A percentile compares a stretch with the other conserved stretches of the same genome.
phyloP scores from a whole-genome alignment of 1,140 invertebrate genomes.

The Hycleus cichorii region DNA sequence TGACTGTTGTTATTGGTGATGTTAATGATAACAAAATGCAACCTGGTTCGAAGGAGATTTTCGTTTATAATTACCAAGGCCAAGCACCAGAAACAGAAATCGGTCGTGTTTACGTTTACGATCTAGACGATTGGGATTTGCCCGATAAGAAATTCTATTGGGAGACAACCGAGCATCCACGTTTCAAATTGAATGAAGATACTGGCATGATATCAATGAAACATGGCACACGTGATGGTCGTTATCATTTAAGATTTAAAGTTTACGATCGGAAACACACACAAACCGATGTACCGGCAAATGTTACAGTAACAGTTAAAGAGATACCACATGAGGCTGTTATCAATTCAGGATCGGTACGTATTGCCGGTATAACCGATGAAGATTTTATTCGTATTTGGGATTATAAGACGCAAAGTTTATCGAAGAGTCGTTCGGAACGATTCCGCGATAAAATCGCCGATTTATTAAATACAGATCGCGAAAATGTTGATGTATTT shows the following conservation, averaged over 20 bases:
- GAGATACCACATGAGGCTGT: constrained; percentile 94
- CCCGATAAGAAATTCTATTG: constrained; percentile 96
- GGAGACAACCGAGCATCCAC: constrained; percentile 69
- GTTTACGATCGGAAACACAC: constrained; percentile 92
- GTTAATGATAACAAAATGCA: constrained; percentile 97
- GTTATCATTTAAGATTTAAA: constrained; percentile 80
- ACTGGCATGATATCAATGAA: constrained; percentile 94
- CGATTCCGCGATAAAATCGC: constrained; percentile 81
- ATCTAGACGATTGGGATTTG: constrained; percentile 95
- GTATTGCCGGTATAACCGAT: constrained; percentile 89
- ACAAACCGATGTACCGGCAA: constrained; percentile 83
- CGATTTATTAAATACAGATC: constrained; percentile 72
- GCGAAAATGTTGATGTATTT: constrained; percentile 91
- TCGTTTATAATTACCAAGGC: constrained; percentile 94
- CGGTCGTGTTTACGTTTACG: constrained; percentile 91
- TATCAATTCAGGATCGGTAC: constrained; percentile 87
- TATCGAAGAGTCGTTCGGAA: constrained; percentile 81
- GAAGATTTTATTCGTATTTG: constrained; percentile 93
- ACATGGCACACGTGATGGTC: constrained; percentile 80
- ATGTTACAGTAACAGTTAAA: constrained; percentile 87
- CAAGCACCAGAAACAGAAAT: constrained; percentile 88
- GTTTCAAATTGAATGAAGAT: constrained; percentile 82
- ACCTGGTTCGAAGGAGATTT: constrained; percentile 91
- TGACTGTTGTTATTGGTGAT: constrained; percentile 93
- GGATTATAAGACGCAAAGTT: constrained; percentile 80